phyloP scores from a whole-genome alignment of 2,888 invertebrate species.

The Andrena marginata region DNA sequence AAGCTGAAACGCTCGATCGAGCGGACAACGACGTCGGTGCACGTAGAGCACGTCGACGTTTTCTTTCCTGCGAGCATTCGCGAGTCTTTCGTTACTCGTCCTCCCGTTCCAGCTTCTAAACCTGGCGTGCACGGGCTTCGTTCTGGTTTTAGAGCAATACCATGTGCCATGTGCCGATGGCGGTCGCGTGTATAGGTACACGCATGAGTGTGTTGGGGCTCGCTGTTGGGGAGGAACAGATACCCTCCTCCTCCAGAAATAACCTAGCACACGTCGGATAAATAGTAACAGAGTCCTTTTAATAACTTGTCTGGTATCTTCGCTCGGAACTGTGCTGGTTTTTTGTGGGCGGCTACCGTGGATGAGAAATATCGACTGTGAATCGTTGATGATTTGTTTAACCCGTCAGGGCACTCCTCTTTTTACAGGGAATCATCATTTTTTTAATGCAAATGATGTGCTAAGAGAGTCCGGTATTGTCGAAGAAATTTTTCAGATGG shows the following conservation, averaged over 20 bases:
- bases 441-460: background rate
- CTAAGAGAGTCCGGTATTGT: too few relatives aligned
- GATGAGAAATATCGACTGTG: conserved; percentile 17
- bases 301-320: conserved; percentile 70
- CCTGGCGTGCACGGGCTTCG: conserved; percentile 59
- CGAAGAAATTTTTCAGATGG: too few relatives aligned
- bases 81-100: conserved; percentile 36
- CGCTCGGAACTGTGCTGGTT: conserved; percentile 6
- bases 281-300: conserved; percentile 69
- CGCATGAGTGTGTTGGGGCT: conserved; percentile 35
- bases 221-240: conserved; percentile 55
- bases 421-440: background rate
- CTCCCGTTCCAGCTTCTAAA: conserved; percentile 58
- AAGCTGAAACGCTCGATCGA: conserved; percentile 39
- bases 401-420: background rate
- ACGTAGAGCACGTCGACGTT: conserved; percentile 33
- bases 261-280: conserved; percentile 67
- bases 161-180: conserved; percentile 66
- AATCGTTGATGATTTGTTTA: conserved; percentile 9
- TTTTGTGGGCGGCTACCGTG: conserved; percentile 18
- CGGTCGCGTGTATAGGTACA: conserved; percentile 52
- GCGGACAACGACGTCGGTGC: conserved; percentile 50
- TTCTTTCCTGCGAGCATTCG: conserved; percentile 15
- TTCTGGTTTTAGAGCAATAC: conserved; percentile 70
- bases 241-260: conserved; percentile 70